Conservation (phyloP, 2,888 invertebrate genomes). For the Macropis europaea region DNA sequence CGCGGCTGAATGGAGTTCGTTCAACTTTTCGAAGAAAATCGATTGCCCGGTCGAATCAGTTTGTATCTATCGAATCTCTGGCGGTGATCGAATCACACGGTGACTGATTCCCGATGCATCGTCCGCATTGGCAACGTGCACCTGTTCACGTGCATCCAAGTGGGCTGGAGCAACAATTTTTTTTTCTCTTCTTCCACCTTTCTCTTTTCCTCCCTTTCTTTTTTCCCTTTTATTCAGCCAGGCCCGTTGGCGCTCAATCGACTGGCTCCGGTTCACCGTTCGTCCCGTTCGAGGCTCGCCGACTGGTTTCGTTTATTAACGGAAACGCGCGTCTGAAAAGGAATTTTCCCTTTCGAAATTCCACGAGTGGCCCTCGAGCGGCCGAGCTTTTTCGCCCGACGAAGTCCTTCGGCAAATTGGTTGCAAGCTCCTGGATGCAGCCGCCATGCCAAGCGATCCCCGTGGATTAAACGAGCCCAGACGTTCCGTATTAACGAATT, state of each 20-base stretch:
- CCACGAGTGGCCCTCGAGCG: neutral
- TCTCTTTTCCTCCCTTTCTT: neutral
- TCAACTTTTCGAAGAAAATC: neutral
- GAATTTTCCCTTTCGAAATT: neutral
- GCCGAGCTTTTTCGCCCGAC: neutral
- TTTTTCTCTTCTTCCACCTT: neutral
- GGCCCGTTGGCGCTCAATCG: slow-evolving; percentile 32
- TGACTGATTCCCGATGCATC: slow-evolving; percentile 18
- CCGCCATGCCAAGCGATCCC: too few species aligned
- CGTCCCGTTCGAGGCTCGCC: slow-evolving; percentile 2
- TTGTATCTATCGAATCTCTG: slow-evolving; percentile 18
- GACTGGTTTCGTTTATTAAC: slow-evolving; percentile 15
- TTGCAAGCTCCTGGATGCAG: neutral
- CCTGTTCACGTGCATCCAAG: slow-evolving; percentile 5
- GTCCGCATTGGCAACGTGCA: neutral
- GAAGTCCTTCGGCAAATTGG: neutral
- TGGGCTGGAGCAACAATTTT: too few species aligned
- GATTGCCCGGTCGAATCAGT: slow-evolving; percentile 15
- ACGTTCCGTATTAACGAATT: too few species aligned
- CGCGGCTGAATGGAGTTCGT: too few species aligned
- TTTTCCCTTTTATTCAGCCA: slow-evolving; percentile 37
- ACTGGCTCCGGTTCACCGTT: neutral
- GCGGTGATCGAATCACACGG: slow-evolving; percentile 25
- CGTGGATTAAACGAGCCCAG: too few species aligned
- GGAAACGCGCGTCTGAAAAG: slow-evolving; percentile 16